Conservation (phyloP, 2,113 vertebrate genomes). For the Dryoscopus gambensis region DNA sequence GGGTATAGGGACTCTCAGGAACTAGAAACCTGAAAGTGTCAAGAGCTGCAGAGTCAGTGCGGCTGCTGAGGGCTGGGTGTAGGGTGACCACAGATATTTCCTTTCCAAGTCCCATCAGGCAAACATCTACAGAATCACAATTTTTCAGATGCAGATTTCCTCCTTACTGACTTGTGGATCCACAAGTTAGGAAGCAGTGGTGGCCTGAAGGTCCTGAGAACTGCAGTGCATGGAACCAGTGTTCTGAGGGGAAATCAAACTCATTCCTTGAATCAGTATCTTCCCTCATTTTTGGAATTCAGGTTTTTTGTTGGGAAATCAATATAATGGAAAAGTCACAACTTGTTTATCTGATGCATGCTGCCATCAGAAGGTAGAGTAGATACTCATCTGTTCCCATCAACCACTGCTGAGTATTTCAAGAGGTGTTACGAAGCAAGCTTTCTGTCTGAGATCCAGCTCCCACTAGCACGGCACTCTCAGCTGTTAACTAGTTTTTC, state of each 20-base stretch:
- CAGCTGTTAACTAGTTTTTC: background rate
- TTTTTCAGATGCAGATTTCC: background rate
- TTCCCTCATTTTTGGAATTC: background rate
- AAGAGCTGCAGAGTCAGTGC: background rate
- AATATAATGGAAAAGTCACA: background rate
- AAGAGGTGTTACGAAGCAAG: background rate
- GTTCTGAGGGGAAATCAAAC: background rate
- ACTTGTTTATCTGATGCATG: background rate
- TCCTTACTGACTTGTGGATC: background rate
- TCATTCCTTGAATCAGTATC: background rate
- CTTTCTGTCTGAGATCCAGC: slow-evolving; percentile 5
- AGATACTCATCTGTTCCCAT: background rate
- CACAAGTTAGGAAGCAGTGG: background rate
- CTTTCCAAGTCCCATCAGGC: background rate
- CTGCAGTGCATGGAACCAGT: background rate
- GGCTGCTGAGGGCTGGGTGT: background rate
- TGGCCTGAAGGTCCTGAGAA: background rate
- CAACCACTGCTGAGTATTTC: background rate
- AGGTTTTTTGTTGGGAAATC: background rate
- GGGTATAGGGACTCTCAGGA: background rate
- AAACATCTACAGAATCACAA: background rate
- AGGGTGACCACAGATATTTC: background rate
- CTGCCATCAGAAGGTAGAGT: background rate
- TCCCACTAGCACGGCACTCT: background rate
- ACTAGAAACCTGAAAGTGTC: background rate